These are phyloP conservation scores for Drosophila ogumai DNA, from an alignment of 1,140 invertebrate species.

Conservation along the genomic window DNA sequence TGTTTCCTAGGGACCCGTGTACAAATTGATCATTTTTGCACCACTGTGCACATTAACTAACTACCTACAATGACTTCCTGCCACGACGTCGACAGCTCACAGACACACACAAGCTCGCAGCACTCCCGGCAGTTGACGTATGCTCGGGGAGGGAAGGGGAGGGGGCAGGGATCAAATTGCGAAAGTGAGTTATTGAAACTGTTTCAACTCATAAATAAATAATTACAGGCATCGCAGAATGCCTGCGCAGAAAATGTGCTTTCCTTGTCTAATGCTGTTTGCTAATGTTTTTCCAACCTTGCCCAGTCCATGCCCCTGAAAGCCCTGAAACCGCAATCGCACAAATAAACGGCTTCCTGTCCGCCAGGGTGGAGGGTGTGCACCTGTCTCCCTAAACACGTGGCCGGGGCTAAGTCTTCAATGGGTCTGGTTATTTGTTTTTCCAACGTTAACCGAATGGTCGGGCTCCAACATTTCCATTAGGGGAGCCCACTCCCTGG, in stretches of 20 bases:
- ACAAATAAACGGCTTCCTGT: slow-evolving; percentile 27
- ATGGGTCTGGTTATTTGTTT: slow-evolving; percentile 59
- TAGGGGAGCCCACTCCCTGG: slow-evolving; percentile 23
- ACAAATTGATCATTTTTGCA: slow-evolving; percentile 71
- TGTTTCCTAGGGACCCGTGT: not conserved
- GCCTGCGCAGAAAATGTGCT: slow-evolving; percentile 56
- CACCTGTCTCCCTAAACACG: slow-evolving; percentile 30
- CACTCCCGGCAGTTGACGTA: slow-evolving; percentile 64
- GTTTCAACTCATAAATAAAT: slow-evolving; percentile 84
- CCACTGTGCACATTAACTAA: slow-evolving; percentile 81
- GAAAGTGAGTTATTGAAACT: slow-evolving; percentile 82
- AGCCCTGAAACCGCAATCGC: slow-evolving; percentile 10
- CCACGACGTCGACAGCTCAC: slow-evolving; percentile 49
- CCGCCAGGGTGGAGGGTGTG: slow-evolving; percentile 10
- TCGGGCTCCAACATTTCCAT: slow-evolving; percentile 51
- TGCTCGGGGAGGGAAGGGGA: slow-evolving; percentile 7
- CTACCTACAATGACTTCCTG: slow-evolving; percentile 78
- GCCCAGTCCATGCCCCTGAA: slow-evolving; percentile 8
- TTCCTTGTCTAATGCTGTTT: slow-evolving; percentile 57
- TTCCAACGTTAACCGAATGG: slow-evolving; percentile 51
- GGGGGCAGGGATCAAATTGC: slow-evolving; percentile 12
- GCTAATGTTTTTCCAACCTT: slow-evolving; percentile 60
- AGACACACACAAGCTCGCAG: slow-evolving; percentile 11
- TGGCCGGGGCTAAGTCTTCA: slow-evolving; percentile 34
- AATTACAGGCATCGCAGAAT: slow-evolving; percentile 75